These are phyloP conservation scores for Gastracanthus pulcherrimus DNA, from an alignment of 2,888 invertebrate genomes.

Conservation along the genomic window DNA sequence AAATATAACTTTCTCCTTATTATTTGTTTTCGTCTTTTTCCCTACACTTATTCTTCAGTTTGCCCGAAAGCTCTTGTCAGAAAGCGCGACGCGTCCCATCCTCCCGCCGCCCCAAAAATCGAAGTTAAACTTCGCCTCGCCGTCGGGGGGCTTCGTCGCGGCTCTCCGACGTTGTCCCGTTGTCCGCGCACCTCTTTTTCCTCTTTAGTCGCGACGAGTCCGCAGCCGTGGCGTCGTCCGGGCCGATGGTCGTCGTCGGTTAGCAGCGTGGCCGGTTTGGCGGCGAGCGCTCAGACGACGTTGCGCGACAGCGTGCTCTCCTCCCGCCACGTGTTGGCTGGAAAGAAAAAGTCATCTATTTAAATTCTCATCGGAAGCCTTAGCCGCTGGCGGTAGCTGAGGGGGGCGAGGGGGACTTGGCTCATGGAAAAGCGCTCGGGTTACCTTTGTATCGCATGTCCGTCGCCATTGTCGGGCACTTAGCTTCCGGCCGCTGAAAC, in stretches of 20 bases:
- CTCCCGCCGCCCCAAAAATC: not conserved
- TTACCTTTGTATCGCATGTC: constrained; percentile 93
- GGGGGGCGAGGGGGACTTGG: constrained; percentile 1
- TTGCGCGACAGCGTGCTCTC: constrained; percentile 71
- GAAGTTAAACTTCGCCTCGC: not conserved
- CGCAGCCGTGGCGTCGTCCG: not conserved
- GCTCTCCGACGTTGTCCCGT: not conserved
- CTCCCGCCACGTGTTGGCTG: constrained; percentile 76
- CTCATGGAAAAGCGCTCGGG: constrained; percentile 54
- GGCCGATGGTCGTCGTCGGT: not conserved
- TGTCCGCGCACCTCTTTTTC: too few species aligned
- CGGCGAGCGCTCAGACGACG: constrained; percentile 67
- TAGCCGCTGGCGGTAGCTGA: constrained; percentile 54
- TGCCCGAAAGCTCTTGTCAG: not conserved
- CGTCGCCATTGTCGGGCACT: constrained; percentile 93
- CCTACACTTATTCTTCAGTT: constrained; percentile 13
- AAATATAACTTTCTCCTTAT: constrained; percentile 46
- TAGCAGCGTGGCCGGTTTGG: not conserved
- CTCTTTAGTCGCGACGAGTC: not conserved
- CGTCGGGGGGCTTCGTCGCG: not conserved
- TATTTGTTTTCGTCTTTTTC: not conserved
- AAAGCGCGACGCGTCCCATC: not conserved
- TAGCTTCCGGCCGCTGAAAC: constrained; percentile 73
- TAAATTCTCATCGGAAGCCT: constrained; percentile 70
- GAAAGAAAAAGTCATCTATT: constrained; percentile 73